Conservation (phyloP, 1,140 invertebrate species). For the Ylistrum balloti region DNA sequence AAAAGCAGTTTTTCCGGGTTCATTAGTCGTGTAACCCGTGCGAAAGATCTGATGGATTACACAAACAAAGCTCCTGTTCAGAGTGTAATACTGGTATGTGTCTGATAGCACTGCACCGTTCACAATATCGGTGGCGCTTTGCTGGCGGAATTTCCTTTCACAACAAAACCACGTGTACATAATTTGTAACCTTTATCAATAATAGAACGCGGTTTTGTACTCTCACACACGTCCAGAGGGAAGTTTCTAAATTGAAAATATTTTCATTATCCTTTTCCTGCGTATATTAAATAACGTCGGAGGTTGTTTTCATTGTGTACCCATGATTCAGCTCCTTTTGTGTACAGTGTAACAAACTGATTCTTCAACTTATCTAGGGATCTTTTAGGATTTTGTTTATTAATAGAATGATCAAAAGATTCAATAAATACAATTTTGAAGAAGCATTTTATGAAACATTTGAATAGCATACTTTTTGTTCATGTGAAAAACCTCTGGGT, state of each 20-base stretch:
- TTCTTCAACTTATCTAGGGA: too few species aligned
- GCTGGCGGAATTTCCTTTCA: not conserved
- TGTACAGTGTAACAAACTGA: too few species aligned
- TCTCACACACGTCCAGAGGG: not conserved
- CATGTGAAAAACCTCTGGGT: too few species aligned
- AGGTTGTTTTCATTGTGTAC: too few species aligned
- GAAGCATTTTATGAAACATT: too few species aligned
- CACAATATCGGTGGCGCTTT: not conserved
- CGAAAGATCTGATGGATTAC: not conserved
- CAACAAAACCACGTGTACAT: not conserved
- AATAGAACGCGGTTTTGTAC: not conserved
- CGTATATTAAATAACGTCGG: too few species aligned
- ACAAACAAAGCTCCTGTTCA: not conserved
- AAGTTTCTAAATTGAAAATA: not conserved
- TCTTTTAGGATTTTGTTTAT: too few species aligned
- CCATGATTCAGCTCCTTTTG: too few species aligned
- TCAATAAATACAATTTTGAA: too few species aligned
- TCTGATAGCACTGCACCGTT: not conserved
- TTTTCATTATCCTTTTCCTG: too few species aligned
- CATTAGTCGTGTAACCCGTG: not conserved
- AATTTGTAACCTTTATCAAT: not conserved
- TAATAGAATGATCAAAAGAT: too few species aligned
- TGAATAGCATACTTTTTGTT: too few species aligned
- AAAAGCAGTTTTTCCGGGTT: not conserved
- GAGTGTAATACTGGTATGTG: not conserved